phyloP scores from a whole-genome alignment of 2,888 invertebrate species.

The Hydraecia micacea region DNA sequence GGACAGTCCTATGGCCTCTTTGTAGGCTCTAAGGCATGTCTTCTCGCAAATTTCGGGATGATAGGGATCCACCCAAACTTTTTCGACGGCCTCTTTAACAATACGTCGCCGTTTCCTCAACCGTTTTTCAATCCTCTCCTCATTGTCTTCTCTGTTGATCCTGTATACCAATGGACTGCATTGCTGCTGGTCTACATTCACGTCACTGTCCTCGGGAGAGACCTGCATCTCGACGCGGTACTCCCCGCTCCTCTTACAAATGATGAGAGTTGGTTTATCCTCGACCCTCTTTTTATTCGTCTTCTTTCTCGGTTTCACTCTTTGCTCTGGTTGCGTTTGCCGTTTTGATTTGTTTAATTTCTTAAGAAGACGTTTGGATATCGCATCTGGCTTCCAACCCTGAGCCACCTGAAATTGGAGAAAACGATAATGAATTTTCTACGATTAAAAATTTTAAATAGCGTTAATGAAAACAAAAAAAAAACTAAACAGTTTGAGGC shows the following conservation, averaged over 20 bases:
- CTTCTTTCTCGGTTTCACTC: conserved; percentile 70
- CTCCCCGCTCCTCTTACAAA: conserved; percentile 81
- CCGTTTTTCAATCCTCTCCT: conserved; percentile 72
- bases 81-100: conserved; percentile 69
- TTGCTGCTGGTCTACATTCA: conserved; percentile 54
- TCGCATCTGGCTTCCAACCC: conserved; percentile 86
- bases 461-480: background rate
- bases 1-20: conserved; percentile 74
- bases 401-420: conserved; percentile 70
- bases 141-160: conserved; percentile 76
- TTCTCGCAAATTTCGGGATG: conserved; percentile 78
- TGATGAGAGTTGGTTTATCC: conserved; percentile 79
- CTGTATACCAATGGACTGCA: conserved; percentile 80
- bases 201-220: conserved; percentile 62
- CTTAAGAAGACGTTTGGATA: conserved; percentile 79
- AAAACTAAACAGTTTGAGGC: background rate
- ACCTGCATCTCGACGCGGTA: conserved; percentile 82
- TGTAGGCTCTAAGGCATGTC: conserved; percentile 77
- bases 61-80: conserved; percentile 76
- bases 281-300: conserved; percentile 72
- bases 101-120: conserved; percentile 69
- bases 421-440: background rate
- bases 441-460: background rate
- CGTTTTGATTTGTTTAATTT: conserved; percentile 78
- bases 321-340: conserved; percentile 61